Percentiles rank a stretch among this genome's conserved stretches.
Conservation (phyloP, 2,797 vertebrate species). For the Falco biarmicus region DNA sequence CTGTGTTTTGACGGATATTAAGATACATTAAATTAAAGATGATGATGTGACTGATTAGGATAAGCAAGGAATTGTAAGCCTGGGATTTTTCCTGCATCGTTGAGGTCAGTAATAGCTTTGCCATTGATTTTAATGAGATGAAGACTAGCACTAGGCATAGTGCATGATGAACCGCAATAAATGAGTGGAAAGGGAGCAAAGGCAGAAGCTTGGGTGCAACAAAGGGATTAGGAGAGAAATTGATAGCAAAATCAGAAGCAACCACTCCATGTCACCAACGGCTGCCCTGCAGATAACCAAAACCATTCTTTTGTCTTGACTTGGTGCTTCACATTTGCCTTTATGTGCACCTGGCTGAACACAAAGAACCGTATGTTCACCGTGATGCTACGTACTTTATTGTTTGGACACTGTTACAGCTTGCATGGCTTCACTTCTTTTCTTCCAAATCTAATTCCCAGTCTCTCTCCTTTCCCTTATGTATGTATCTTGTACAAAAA, state of each 20-base stretch:
- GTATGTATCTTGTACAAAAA: neutral
- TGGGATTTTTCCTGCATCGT: constrained; percentile 12
- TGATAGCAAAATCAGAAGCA: neutral
- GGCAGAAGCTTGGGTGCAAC: neutral
- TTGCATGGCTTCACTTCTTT: neutral
- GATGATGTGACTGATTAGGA: constrained; percentile 23
- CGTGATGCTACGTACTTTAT: neutral
- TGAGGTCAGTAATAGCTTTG: constrained; percentile 16
- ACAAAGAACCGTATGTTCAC: neutral
- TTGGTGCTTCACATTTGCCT: neutral
- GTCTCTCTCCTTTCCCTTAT: neutral
- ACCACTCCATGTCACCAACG: neutral
- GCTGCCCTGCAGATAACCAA: neutral
- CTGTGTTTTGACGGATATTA: constrained; percentile 23
- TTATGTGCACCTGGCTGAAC: neutral
- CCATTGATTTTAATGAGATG: constrained; percentile 12
- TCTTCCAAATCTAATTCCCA: neutral
- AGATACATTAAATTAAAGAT: constrained; percentile 13
- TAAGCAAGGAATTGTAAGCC: constrained; percentile 19
- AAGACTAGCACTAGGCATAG: neutral
- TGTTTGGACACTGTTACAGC: neutral
- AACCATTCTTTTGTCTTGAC: neutral
- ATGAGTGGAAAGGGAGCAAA: neutral
- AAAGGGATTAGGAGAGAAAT: neutral
- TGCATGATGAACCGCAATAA: neutral